Base-by-base conservation (phyloP, 2,113 vertebrate genomes). In the Pachypanchax playfairii region DNA sequence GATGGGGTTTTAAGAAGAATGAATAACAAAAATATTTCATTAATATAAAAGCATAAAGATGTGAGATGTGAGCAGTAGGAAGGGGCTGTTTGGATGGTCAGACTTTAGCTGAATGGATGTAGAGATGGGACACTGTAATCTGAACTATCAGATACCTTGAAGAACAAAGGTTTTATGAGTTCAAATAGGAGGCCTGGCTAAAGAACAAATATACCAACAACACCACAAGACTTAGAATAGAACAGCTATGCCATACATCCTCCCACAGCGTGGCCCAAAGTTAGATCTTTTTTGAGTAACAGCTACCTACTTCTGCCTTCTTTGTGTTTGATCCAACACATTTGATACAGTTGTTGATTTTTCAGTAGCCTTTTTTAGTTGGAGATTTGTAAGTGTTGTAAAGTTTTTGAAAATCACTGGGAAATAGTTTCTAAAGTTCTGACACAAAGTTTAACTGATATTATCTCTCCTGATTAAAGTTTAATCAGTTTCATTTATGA, bases 131-230 rank as follows among this genome's bases (percentile, higher is more conserved):
- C 17, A 33, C 38, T 33, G 11, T 20, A 33, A 48, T 18, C 1
- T 44, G 25, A 28, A 24, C 33, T 43, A 29, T 35, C 1, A 0
- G 35, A 54, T 61, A 44, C 49, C 20, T 28, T 20, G 12, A 43
- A 59, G 26, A 70, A 61, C 55, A 43, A 73, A 62, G 24, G 24
- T 20, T 78, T 65, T 64, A 61, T 60, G 11, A 64, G 61, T 73
- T 85, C 20, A 55, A 63, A 70, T 42, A 14, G 20, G 31, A 56
- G 70, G 60, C 80, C 54, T 67, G 59, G 13, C 65, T 73, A 29
- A 53, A 71, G 71, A 62, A 22, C 73, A 79, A 86, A 83, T 84
- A 82, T 39, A 61, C 69, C n/a, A 58, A 52, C 70, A 70, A n/a
- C 33, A 59, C 48, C 63, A 22, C 70, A 59, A 56, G 42, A 42